A percentile compares a stretch with the other conserved stretches of the same genome.
Evolutionary conservation across 92 coral and sea anemone genomes (phyloP).

Genomic region (Pocillopora meandrina): DNA sequence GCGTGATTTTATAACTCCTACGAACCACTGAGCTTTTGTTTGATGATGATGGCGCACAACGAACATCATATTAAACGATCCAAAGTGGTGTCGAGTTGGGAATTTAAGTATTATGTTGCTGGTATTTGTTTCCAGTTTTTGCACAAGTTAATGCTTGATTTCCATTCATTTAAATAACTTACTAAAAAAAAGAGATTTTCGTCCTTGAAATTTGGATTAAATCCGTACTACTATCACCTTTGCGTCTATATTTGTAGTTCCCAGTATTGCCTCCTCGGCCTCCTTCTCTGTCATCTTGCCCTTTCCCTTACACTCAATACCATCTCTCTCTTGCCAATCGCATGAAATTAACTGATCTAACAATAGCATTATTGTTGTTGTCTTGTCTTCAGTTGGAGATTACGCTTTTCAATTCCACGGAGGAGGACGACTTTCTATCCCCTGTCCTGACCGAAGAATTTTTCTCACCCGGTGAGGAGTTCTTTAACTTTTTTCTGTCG

Average conservation of each 20-base stretch:
- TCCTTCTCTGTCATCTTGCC: background rate
- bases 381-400: conserved; percentile 72
- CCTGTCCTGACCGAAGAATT: conserved; percentile 73
- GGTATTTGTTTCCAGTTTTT: too few relatives aligned
- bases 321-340: background rate
- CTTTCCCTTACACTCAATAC: background rate
- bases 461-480: conserved; percentile 80
- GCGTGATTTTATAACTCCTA: too few relatives aligned
- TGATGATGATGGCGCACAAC: too few relatives aligned
- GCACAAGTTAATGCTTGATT: too few relatives aligned
- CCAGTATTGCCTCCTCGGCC: background rate
- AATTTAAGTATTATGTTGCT: too few relatives aligned
- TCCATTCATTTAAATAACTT: too few relatives aligned
- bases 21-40: too few relatives aligned
- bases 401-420: conserved; percentile 62
- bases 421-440: conserved; percentile 59
- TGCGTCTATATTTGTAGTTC: background rate
- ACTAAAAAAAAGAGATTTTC: too few relatives aligned
- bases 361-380: background rate
- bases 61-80: too few relatives aligned
- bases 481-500: background rate
- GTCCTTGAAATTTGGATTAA: too few relatives aligned
- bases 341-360: background rate
- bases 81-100: too few relatives aligned
- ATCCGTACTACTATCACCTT: too few relatives aligned